Evolutionary conservation across 1,140 invertebrate genomes (phyloP).

Genomic region (Dendroctonus ponderosae): DNA sequence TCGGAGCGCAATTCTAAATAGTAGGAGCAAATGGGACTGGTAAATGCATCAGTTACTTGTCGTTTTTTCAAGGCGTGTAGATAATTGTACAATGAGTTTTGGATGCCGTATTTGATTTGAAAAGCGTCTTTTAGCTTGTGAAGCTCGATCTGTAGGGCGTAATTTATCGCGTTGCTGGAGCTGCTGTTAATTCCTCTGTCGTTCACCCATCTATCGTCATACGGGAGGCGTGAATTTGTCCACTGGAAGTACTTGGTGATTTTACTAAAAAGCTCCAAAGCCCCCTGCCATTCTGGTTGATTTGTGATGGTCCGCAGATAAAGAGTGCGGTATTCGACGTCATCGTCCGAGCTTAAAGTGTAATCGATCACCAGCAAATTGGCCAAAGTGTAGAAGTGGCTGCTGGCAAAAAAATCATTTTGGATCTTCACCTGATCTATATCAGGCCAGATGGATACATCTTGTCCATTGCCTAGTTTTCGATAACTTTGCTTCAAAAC

Average conservation of each 20-base stretch:
- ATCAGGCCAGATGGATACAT: conserved; percentile 22
- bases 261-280: conserved; percentile 16
- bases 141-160: conserved; percentile 22
- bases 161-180: conserved; percentile 14
- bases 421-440: conserved; percentile 13
- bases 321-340: conserved; percentile 3
- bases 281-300: conserved; percentile 3
- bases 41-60: conserved; percentile 6
- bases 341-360: conserved; percentile 8
- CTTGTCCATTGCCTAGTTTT: background rate
- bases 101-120: conserved; percentile 6
- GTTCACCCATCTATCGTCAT: conserved; percentile 19
- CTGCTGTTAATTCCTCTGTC: background rate
- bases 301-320: conserved; percentile 3
- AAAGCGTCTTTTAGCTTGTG: conserved; percentile 17
- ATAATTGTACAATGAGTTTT: conserved; percentile 22
- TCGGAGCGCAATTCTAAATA: conserved; percentile 12
- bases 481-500: background rate
- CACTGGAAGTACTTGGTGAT: conserved; percentile 5
- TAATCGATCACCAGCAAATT: conserved; percentile 19
- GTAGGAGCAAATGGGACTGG: conserved; percentile 5
- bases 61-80: conserved; percentile 13
- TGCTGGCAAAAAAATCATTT: conserved; percentile 17
- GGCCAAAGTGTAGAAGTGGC: conserved; percentile 16
- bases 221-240: conserved; percentile 3